Base-by-base conservation (phyloP, 2,888 invertebrate species). In the Acanthopleura granulata region DNA sequence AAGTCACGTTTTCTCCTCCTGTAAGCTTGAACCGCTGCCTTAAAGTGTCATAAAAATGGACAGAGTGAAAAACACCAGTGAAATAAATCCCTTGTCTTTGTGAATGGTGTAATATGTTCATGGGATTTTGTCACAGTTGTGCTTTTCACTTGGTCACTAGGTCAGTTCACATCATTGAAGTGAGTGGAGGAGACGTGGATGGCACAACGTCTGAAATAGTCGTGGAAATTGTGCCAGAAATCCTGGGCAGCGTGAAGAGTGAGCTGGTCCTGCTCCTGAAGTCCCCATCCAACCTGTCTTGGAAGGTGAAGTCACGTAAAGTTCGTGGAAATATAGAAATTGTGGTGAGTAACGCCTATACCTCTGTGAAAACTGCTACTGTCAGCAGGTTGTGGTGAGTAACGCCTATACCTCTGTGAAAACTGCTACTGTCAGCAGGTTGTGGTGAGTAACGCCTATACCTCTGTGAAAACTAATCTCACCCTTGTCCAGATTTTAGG, bases 351-450 rank as follows among this genome's bases (percentile, higher is more conserved):
- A 69, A 11, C 25, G 14, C 50, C 25, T 22, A 6, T 25, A 29
- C 6, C 3, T 69, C 11, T 61, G 25, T 22, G 61, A 25, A 61
- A 40, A n/a, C n/a, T n/a, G n/a, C n/a, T n/a, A n/a, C n/a, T n/a
- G n/a, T n/a, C n/a, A n/a, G n/a, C n/a, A n/a, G n/a, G n/a, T 90
- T 76, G 87, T 90, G 83, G 90, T 90, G 82, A 82, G 88, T 87
- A 69, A 11, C 25, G 14, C 50, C 25, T 22, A 6, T 25, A 29
- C 6, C 3, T 69, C 11, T 61, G 25, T 22, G 61, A 25, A 61
- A 40, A n/a, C n/a, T n/a, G n/a, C n/a, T n/a, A n/a, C n/a, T n/a
- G n/a, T n/a, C n/a, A n/a, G n/a, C n/a, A n/a, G n/a, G n/a, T 90
- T 76, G 87, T 90, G 83, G 90, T 90, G 82, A 82, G 88, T 87